Conservation (phyloP, 1,140 invertebrate genomes). For the Batillaria attramentaria region DNA sequence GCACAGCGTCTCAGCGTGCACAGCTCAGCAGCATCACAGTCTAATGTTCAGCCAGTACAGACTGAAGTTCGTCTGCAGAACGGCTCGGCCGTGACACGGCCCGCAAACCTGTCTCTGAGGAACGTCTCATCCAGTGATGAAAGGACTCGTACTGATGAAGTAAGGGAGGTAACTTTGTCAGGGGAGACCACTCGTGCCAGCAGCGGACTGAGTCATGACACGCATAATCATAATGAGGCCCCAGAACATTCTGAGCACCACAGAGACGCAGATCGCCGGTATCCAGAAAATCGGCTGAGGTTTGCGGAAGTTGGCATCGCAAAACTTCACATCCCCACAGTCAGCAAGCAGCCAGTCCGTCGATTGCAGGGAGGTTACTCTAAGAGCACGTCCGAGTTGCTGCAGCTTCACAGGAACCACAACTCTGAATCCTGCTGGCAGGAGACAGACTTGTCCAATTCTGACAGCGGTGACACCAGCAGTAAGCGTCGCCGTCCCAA, state of each 20-base stretch:
- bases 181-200: too few species aligned
- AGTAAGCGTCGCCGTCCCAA: conserved; percentile 49
- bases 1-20: too few species aligned
- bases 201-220: too few species aligned
- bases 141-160: too few species aligned
- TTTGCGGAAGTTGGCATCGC: conserved; percentile 61
- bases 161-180: too few species aligned
- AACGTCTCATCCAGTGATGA: conserved; percentile 15
- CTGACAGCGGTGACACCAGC: neutral
- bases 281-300: conserved; percentile 43
- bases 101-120: conserved; percentile 39
- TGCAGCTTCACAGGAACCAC: conserved; percentile 36
- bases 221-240: too few species aligned
- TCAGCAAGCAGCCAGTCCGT: conserved; percentile 44
- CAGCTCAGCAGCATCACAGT: neutral
- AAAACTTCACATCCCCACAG: conserved; percentile 43
- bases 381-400: conserved; percentile 57
- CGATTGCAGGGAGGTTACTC: conserved; percentile 45
- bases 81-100: conserved; percentile 46
- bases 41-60: neutral
- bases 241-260: too few species aligned
- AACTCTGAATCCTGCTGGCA: conserved; percentile 45
- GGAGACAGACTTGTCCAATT: conserved; percentile 31
- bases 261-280: too few species aligned
- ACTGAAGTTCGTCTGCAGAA: conserved; percentile 53